Base-by-base conservation (phyloP, 2,797 vertebrate species). In the Microctenopoma steveboyesi region DNA sequence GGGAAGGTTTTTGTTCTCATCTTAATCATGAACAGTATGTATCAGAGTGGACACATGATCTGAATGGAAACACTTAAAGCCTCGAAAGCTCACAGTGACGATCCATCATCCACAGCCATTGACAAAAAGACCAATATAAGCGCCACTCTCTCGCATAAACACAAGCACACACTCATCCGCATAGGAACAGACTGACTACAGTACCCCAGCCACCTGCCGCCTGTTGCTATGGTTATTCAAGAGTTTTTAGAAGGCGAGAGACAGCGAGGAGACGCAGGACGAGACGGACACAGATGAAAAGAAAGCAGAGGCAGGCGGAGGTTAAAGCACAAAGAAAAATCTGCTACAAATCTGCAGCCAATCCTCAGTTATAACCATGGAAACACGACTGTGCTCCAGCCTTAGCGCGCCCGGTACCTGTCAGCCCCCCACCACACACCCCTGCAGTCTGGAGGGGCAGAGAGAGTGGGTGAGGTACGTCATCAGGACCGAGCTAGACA, bases 401-500 rank as follows among this genome's bases (percentile, higher is more conserved):
- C 9, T 15, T 28, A 30, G 53, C 10, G 37, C 12, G 64, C 53
- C 16, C 56, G 1, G 57, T 61, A 42, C 65, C 37, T 42, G 43
- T 55, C 59, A 3, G 35, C 39, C 43, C 1, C 67, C 33, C 47
- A 15, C 74, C 33, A 43, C 22, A 53, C 30, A 51, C 45, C 70
- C 37, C 75, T 59, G 70, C 48, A 76, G 43, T 69, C 49, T 50
- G 42, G 75, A 78, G 63, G 66, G 30, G 63, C 63, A 81, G 81
- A 64, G 79, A 16, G 75, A 67, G 82, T 30, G 58, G 77, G 70
- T 42, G 73, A 68, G 73, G 61, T 55, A 39, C 91, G 91, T 95
- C 85, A 94, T 52, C 52, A 0, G 71, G 53, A 83, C 88, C 52
- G 77, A 71, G 61, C 75, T 79, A 83, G 75, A 95, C 97, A 96